Evolutionary conservation across 2,113 vertebrate genomes (phyloP), one percentile per base, ranked within the genome.

Genomic region (Brevimyrus niger): DNA sequence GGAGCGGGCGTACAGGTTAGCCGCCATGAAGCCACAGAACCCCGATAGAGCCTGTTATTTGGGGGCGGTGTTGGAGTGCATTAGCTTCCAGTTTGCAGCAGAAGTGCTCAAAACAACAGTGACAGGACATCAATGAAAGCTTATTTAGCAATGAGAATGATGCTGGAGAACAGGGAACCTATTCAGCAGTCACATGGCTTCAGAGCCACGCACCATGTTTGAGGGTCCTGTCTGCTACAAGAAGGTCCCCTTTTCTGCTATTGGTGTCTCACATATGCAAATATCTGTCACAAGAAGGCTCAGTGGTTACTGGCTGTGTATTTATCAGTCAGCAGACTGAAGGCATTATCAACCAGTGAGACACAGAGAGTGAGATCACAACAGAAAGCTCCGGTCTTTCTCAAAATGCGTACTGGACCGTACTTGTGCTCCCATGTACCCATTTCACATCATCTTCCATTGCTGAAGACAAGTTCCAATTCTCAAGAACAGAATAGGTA

Each of bases 1-100:
- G 91, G 98, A 99, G 89, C 98, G 98, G 3, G 98, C 98, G 1
- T 99, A 99, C 48, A 99, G 97, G 91, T 99, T 99, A 92, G 98
- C 98, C 0, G 98, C 98, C 98, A 99, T 99, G 91, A 99, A 99
- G 88, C 98, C 98, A 91, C 98, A 99, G 55, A 99, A 98, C 89
- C 98, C 98, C 90, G 98, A 99, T 51, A 99, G 97, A 0, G 98
- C 98, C 98, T 99, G 85, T 65, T 88, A 92, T 53, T 3, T 21
- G 73, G 27, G 31, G 17, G 31, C 13, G 0, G 44, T 7, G 17
- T 9, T 69, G 38, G 42, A n/a, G 38, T 84, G 23, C 23, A 47
- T 47, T 46, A 47, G 19, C 44, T 47, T 46, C 1, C 9, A 23
- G 44, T n/a, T 46, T n/a, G 19, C 44, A 69, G 38, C 11, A 65